Conservation (phyloP, 1,140 invertebrate species). For the Tachypleus tridentatus region DNA sequence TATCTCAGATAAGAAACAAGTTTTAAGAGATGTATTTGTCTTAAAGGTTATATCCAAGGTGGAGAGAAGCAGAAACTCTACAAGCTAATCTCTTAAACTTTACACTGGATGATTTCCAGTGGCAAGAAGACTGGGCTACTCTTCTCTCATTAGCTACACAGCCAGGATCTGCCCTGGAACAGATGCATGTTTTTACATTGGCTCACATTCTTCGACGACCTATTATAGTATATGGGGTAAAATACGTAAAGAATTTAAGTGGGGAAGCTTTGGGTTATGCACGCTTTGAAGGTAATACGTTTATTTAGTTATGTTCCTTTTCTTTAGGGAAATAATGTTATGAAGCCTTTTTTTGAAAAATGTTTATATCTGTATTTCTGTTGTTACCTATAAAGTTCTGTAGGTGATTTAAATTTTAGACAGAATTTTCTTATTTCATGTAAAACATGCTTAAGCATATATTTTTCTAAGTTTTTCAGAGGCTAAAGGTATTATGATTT, state of each 20-base stretch:
- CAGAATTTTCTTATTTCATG: too few species aligned
- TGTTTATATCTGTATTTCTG: too few species aligned
- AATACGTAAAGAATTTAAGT: constrained; percentile 90
- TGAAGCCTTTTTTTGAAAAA: too few species aligned
- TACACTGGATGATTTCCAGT: constrained; percentile 46
- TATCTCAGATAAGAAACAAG: too few species aligned
- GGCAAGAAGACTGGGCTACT: constrained; percentile 84
- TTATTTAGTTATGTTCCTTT: too few species aligned
- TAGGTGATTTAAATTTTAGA: too few species aligned
- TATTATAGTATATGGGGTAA: constrained; percentile 92
- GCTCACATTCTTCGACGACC: constrained; percentile 85
- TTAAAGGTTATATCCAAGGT: constrained; percentile 71
- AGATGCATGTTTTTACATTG: constrained; percentile 86
- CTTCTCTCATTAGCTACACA: constrained; percentile 71
- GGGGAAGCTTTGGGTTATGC: constrained; percentile 88
- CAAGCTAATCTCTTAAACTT: constrained; percentile 50
- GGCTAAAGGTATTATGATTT: too few species aligned
- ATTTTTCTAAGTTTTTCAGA: too few species aligned
- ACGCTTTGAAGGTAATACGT: constrained; percentile 57
- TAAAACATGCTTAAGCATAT: too few species aligned
- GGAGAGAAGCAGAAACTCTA: constrained; percentile 82
- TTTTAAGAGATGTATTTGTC: background rate
- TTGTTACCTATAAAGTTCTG: too few species aligned
- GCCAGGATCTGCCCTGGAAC: constrained; percentile 79
- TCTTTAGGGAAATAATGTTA: too few species aligned